Conservation (phyloP, 2,888 invertebrate genomes). For the Athripsodes cinereus region DNA sequence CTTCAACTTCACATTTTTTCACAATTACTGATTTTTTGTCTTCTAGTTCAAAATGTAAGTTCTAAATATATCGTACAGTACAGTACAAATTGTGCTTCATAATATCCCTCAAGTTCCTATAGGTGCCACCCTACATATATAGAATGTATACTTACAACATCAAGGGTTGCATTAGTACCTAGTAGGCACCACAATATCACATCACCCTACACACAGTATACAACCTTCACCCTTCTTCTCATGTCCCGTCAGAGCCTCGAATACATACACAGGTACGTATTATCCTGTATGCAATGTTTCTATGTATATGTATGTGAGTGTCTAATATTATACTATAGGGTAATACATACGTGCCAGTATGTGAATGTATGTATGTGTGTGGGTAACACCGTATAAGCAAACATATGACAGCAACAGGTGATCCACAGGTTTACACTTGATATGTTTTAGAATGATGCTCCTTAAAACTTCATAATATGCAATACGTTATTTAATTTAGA, state of each 20-base stretch:
- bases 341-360: neutral
- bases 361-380: neutral
- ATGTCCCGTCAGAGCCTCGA: slow-evolving; percentile 16
- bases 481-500: no score
- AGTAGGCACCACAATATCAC: no score
- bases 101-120: no score
- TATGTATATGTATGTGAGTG: neutral
- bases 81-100: no score
- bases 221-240: slow-evolving; percentile 6
- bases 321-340: neutral
- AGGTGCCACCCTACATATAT: no score
- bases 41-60: no score
- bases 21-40: no score
- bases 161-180: no score
- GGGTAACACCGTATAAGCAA: neutral
- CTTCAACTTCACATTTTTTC: no score
- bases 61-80: no score
- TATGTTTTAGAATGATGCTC: neutral
- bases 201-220: neutral
- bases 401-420: slow-evolving; percentile 14
- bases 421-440: slow-evolving; percentile 14
- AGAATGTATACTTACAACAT: no score
- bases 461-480: neutral
- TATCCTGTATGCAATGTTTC: neutral
- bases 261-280: neutral